Percentiles rank a stretch among this genome's conserved stretches.
phyloP scores from a whole-genome alignment of 2,797 vertebrate genomes.

The Galaxias olidus region DNA sequence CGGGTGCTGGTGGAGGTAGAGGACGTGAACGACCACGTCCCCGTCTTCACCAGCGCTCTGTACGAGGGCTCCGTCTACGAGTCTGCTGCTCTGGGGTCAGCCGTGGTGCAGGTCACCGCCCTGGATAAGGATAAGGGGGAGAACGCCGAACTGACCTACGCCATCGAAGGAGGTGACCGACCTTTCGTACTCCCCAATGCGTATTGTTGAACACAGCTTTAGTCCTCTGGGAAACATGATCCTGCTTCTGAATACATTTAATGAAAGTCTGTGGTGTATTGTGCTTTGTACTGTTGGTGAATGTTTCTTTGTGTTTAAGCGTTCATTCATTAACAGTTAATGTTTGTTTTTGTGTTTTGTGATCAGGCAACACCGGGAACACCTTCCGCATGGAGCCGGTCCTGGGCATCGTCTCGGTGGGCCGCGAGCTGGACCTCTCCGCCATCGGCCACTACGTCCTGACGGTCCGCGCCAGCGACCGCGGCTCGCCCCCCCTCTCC shows the following conservation, averaged over 20 bases:
- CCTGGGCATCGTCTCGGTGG: conserved; percentile 89
- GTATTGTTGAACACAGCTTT: background rate
- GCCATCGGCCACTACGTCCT: conserved; percentile 90
- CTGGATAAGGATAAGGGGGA: conserved; percentile 96
- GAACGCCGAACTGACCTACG: conserved; percentile 91
- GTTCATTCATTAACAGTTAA: background rate
- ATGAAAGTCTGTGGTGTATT: too few species aligned
- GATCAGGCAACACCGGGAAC: conserved; percentile 89
- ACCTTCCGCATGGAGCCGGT: conserved; percentile 91
- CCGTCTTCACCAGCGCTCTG: conserved; percentile 88
- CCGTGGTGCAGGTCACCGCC: conserved; percentile 91
- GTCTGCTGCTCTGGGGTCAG: conserved; percentile 93
- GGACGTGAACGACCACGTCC: conserved; percentile 94
- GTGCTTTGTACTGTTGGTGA: too few species aligned
- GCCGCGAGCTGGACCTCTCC: conserved; percentile 88
- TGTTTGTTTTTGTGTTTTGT: conserved; percentile 39
- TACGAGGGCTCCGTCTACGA: conserved; percentile 94
- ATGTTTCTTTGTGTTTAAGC: too few species aligned
- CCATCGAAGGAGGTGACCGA: conserved; percentile 90
- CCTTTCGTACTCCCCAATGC: background rate
- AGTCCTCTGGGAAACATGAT: background rate
- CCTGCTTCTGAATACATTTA: too few species aligned
- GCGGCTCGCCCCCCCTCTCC: conserved; percentile 86
- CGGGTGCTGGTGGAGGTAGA: conserved; percentile 91
- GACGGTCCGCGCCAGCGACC: conserved; percentile 88